Percentiles rank a stretch among this genome's conserved stretches.
Evolutionary conservation across 2,888 invertebrate genomes (phyloP).

Genomic region (Yponomeuta malinellus): DNA sequence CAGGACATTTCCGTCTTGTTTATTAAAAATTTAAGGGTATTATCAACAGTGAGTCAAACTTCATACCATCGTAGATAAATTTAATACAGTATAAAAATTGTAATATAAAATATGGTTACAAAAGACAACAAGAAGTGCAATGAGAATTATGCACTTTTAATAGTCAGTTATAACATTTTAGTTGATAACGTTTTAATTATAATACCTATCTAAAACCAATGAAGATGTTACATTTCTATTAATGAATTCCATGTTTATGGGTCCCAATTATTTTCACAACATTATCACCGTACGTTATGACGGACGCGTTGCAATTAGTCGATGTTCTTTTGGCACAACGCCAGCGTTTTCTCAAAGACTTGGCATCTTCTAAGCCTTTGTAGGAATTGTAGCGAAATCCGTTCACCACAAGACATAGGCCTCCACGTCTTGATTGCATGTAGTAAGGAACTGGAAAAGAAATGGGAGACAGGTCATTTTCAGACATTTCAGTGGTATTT

Average conservation of each 20-base stretch:
- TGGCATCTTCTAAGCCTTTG: not conserved
- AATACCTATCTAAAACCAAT: not conserved
- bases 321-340: not conserved
- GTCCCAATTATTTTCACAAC: constrained; percentile 26
- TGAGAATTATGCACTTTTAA: not conserved
- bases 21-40: no score
- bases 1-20: no score
- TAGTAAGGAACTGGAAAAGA: constrained; percentile 1
- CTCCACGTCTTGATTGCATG: not conserved
- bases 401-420: not conserved
- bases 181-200: not conserved
- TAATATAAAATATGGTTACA: not conserved
- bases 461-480: not conserved
- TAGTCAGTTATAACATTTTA: not conserved
- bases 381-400: constrained; percentile 10
- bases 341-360: not conserved
- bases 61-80: not conserved
- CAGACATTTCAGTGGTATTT: not conserved
- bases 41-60: no score
- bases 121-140: not conserved
- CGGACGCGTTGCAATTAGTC: not conserved
- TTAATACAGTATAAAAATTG: not conserved
- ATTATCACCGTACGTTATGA: not conserved
- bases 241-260: constrained; percentile 34
- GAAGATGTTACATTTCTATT: not conserved